Evolutionary conservation across 2,888 invertebrate species (phyloP).

Genomic region (Pollenia griseotomentosa): DNA sequence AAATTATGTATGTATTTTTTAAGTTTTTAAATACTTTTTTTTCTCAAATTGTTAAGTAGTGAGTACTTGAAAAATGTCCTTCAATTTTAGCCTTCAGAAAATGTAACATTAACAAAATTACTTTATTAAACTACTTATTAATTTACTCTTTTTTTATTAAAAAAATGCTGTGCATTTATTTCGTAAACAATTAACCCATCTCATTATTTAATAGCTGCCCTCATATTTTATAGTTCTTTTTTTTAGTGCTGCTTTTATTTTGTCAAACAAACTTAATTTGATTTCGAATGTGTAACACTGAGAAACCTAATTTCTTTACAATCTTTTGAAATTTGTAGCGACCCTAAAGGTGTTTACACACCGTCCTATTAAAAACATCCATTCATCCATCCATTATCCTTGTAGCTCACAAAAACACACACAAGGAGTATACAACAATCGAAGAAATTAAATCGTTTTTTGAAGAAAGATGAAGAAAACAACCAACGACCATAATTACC

Average conservation of each 20-base stretch:
- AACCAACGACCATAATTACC: conserved; percentile 67
- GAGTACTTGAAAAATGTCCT: too few relatives aligned
- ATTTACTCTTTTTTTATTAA: neutral
- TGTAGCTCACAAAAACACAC: conserved; percentile 4
- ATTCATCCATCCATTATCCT: neutral
- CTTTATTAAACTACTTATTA: conserved; percentile 12
- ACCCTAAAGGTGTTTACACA: conserved; percentile 66
- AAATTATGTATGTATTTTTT: too few relatives aligned
- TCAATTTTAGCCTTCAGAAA: too few relatives aligned
- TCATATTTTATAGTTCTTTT: conserved; percentile 44
- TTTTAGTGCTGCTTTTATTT: neutral
- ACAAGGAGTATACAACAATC: conserved; percentile 42
- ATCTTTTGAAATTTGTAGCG: conserved; percentile 65
- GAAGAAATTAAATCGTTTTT: conserved; percentile 66
- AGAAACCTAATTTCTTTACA: conserved; percentile 72
- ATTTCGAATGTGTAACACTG: conserved; percentile 49
- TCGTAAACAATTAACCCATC: conserved; percentile 38
- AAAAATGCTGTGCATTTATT: conserved; percentile 25
- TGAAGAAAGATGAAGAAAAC: conserved; percentile 32
- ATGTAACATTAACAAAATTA: neutral
- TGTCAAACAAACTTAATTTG: conserved; percentile 57
- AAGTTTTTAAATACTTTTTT: too few relatives aligned
- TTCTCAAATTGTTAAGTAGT: too few relatives aligned
- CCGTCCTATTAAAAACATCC: conserved; percentile 21
- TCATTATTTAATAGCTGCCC: conserved; percentile 55